These are phyloP conservation scores for Caenorhabditis imperialis DNA, from an alignment of 2,888 invertebrate genomes.

Conservation along the genomic window DNA sequence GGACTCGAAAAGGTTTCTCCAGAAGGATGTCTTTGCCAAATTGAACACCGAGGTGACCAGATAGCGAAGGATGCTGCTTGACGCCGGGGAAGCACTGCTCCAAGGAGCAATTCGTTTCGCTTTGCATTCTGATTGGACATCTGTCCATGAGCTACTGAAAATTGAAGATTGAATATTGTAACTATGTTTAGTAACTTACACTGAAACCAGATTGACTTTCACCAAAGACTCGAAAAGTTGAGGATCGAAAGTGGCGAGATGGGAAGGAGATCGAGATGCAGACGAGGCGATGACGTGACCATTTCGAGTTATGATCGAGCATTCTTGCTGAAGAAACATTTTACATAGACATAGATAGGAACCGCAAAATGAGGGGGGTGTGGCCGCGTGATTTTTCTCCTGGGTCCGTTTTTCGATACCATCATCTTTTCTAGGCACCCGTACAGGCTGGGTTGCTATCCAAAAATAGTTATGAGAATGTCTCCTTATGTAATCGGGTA, in stretches of 20 bases:
- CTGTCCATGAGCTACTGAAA: slow-evolving; percentile 54
- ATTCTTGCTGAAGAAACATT: slow-evolving; percentile 59
- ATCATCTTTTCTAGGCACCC: no score
- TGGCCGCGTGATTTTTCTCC: no score
- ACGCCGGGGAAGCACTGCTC: slow-evolving; percentile 54
- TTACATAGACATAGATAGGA: background rate
- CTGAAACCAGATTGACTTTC: slow-evolving; percentile 53
- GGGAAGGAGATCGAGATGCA: slow-evolving; percentile 26
- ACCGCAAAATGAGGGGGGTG: no score
- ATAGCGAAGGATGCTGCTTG: slow-evolving; percentile 43
- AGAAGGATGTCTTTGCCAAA: slow-evolving; percentile 45
- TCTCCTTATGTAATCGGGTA: no score
- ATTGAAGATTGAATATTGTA: background rate
- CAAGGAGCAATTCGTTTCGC: slow-evolving; percentile 58
- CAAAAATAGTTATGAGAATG: no score
- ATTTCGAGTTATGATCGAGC: slow-evolving; percentile 61
- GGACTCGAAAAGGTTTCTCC: slow-evolving; percentile 39
- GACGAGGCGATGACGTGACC: slow-evolving; percentile 65
- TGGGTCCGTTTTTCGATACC: no score
- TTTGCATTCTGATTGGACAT: slow-evolving; percentile 67
- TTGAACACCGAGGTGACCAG: slow-evolving; percentile 42
- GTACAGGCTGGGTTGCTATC: no score
- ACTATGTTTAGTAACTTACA: slow-evolving; percentile 44
- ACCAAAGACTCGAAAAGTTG: slow-evolving; percentile 61
- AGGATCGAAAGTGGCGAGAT: slow-evolving; percentile 64